Percentiles rank a stretch among this genome's conserved stretches.
Conservation (phyloP, 2,797 vertebrate species). For the Anguilla anguilla region DNA sequence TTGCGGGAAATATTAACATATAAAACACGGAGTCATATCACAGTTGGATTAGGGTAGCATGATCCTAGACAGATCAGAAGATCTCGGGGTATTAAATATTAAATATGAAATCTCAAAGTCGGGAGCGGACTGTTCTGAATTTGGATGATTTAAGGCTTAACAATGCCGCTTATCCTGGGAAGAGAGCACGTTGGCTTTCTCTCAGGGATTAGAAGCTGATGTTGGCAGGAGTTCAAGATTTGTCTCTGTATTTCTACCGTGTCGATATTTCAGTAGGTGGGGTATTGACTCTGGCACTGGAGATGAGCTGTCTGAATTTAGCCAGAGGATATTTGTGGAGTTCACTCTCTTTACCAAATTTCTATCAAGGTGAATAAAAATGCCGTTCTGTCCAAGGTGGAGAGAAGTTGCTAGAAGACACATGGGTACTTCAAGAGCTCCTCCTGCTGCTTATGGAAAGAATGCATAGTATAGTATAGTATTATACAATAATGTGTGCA, state of each 20-base stretch:
- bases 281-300: slow-evolving; percentile 43
- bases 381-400: slow-evolving; percentile 21
- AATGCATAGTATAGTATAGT: neutral
- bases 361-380: slow-evolving; percentile 34
- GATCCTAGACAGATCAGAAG: slow-evolving; percentile 58
- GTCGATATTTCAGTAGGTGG: slow-evolving; percentile 48
- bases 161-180: slow-evolving; percentile 55
- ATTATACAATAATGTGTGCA: neutral
- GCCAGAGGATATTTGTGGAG: slow-evolving; percentile 37
- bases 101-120: slow-evolving; percentile 60
- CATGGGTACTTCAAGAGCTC: neutral
- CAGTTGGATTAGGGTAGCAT: slow-evolving; percentile 64
- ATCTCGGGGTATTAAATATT: slow-evolving; percentile 65
- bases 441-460: neutral
- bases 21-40: slow-evolving; percentile 65
- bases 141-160: slow-evolving; percentile 66
- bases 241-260: slow-evolving; percentile 47
- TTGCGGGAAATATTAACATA: slow-evolving; percentile 66
- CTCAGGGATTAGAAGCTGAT: slow-evolving; percentile 48
- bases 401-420: neutral
- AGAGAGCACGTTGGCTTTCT: slow-evolving; percentile 48
- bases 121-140: slow-evolving; percentile 52
- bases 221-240: slow-evolving; percentile 49
- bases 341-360: slow-evolving; percentile 43
- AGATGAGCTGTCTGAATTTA: slow-evolving; percentile 41